These are phyloP conservation scores for Harpagoxenus sublaevis DNA, from an alignment of 2,888 invertebrate species.

Conservation along the genomic window DNA sequence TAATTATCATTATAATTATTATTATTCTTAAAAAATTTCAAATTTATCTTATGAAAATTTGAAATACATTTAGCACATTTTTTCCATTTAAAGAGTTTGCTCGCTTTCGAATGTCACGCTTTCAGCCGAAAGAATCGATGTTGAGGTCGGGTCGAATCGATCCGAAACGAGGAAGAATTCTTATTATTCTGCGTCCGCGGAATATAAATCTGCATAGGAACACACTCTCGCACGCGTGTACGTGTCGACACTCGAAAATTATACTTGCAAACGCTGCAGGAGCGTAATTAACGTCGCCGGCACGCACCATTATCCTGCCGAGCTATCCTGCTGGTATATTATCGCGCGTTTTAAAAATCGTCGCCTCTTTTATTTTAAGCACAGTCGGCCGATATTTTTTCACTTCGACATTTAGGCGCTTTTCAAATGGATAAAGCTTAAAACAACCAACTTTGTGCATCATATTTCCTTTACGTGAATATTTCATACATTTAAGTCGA, in stretches of 20 bases:
- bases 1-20: neutral
- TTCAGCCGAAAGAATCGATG: conserved; percentile 35
- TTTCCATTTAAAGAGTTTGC: conserved; percentile 18
- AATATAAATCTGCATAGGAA: conserved; percentile 81
- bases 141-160: conserved; percentile 43
- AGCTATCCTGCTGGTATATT: conserved; percentile 35
- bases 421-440: neutral
- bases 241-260: conserved; percentile 83
- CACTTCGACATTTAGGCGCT: neutral
- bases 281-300: conserved; percentile 82
- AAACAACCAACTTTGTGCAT: neutral
- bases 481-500: neutral
- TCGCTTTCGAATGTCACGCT: neutral
- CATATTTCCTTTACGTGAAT: neutral
- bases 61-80: neutral
- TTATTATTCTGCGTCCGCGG: conserved; percentile 59
- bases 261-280: conserved; percentile 81
- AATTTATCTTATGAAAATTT: conserved; percentile 6
- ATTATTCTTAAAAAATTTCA: neutral
- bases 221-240: conserved; percentile 78
- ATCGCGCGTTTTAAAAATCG: conserved; percentile 67
- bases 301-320: conserved; percentile 81
- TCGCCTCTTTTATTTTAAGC: conserved; percentile 42
- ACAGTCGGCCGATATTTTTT: neutral
- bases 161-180: conserved; percentile 36